These are phyloP conservation scores for Sorex araneus DNA, from an alignment of 2,113 vertebrate genomes.

Conservation along the genomic window DNA sequence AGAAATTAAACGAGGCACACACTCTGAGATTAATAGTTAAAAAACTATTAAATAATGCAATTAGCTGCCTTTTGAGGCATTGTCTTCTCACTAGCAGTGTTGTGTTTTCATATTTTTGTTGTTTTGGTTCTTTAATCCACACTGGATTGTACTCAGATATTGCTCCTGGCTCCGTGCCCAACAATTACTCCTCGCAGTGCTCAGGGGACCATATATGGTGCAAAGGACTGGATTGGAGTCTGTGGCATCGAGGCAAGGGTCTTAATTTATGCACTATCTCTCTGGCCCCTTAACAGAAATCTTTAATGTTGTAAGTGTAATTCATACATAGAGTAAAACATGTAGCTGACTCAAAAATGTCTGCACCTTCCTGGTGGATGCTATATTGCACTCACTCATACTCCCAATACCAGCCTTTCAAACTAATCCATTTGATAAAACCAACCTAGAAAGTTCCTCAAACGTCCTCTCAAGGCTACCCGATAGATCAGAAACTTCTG, in stretches of 20 bases:
- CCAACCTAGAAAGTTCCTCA: neutral
- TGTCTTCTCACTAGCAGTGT: neutral
- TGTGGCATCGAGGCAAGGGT: too few species aligned
- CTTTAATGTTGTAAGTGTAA: neutral
- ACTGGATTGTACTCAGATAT: too few species aligned
- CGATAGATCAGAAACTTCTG: neutral
- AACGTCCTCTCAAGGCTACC: neutral
- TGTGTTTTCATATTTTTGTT: too few species aligned
- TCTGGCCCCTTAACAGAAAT: neutral
- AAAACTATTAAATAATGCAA: neutral
- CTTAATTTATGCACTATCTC: too few species aligned
- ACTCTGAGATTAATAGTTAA: too few species aligned
- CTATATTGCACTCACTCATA: neutral
- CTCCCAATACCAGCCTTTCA: neutral
- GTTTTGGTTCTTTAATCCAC: too few species aligned
- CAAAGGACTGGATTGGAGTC: too few species aligned
- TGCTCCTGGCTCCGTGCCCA: too few species aligned
- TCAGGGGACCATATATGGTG: too few species aligned
- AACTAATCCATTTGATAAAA: neutral
- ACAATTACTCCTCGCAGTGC: too few species aligned
- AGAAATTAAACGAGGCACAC: too few species aligned
- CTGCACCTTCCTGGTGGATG: neutral
- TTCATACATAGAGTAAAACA: conserved; percentile 16
- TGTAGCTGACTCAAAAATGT: neutral
- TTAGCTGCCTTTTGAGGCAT: neutral